phyloP scores from a whole-genome alignment of 1,140 invertebrate genomes.

The Hesperophylax magnus region DNA sequence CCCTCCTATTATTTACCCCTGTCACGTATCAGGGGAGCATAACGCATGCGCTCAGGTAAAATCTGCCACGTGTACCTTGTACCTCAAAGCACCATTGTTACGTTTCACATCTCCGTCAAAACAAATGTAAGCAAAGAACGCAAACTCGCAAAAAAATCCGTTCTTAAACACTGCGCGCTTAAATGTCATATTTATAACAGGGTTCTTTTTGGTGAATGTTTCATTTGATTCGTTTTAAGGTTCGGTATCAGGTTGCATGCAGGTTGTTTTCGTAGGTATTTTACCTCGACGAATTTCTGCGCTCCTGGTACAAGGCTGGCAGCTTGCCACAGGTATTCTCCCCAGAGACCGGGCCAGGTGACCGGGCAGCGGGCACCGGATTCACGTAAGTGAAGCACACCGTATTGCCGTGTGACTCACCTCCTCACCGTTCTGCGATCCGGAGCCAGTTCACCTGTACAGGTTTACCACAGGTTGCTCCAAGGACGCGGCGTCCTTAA shows the following conservation, averaged over 20 bases:
- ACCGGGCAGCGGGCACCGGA: background rate
- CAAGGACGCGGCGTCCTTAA: constrained; percentile 29
- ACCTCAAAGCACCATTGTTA: constrained; percentile 21
- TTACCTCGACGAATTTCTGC: constrained; percentile 61
- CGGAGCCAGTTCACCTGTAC: constrained; percentile 27
- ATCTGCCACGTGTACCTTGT: constrained; percentile 35
- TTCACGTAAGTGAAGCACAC: background rate
- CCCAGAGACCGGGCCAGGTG: constrained; percentile 62
- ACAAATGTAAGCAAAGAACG: background rate
- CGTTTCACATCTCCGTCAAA: background rate
- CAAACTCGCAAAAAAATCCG: background rate
- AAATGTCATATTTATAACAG: background rate
- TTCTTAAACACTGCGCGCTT: background rate
- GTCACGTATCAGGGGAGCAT: constrained; percentile 35
- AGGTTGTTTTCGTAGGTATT: constrained; percentile 64
- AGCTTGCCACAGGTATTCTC: constrained; percentile 70
- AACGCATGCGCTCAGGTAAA: constrained; percentile 42
- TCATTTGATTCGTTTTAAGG: background rate
- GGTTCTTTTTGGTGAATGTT: too few species aligned
- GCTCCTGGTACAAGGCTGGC: constrained; percentile 68
- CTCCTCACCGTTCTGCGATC: constrained; percentile 13
- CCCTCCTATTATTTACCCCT: constrained; percentile 25
- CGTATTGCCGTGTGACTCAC: background rate
- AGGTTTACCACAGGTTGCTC: constrained; percentile 41
- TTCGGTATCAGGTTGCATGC: constrained; percentile 9